Evolutionary conservation across 2,888 invertebrate species (phyloP).

Genomic region (Macrophya annulata): DNA sequence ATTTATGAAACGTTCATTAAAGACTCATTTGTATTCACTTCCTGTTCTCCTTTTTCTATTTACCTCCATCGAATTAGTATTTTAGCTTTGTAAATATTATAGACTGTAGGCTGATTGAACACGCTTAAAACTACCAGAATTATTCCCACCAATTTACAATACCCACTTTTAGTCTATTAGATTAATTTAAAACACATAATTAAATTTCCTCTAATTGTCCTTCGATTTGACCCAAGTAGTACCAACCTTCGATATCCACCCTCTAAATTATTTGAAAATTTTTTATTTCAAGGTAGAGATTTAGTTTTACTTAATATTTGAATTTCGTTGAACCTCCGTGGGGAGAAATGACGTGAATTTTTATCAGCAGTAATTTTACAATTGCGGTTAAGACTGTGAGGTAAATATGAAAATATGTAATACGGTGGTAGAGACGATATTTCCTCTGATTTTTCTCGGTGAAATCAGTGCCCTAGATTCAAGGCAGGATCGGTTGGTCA

Average conservation of each 20-base stretch:
- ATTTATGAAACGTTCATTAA: neutral
- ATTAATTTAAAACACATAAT: neutral
- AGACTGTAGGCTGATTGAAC: slow-evolving; percentile 30
- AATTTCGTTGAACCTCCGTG: neutral
- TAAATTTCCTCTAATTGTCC: neutral
- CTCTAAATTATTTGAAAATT: neutral
- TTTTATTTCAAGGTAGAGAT: neutral
- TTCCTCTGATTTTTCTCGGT: slow-evolving; percentile 19
- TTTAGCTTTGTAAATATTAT: slow-evolving; percentile 41
- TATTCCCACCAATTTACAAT: neutral
- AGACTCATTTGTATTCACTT: slow-evolving; percentile 22
- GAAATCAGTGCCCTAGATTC: slow-evolving; percentile 42
- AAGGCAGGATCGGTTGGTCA: slow-evolving; percentile 47
- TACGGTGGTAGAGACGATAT: neutral
- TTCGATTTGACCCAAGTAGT: neutral
- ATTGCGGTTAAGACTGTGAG: neutral
- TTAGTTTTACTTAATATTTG: neutral
- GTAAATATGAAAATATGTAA: slow-evolving; percentile 14
- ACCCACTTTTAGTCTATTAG: neutral
- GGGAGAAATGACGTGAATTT: slow-evolving; percentile 2
- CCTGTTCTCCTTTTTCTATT: slow-evolving; percentile 9
- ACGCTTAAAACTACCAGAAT: neutral
- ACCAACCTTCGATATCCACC: neutral
- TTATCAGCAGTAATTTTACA: neutral
- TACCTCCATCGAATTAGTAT: slow-evolving; percentile 34